Evolutionary conservation across 2,797 vertebrate genomes (phyloP).

Genomic region (Tenualosa ilisha): DNA sequence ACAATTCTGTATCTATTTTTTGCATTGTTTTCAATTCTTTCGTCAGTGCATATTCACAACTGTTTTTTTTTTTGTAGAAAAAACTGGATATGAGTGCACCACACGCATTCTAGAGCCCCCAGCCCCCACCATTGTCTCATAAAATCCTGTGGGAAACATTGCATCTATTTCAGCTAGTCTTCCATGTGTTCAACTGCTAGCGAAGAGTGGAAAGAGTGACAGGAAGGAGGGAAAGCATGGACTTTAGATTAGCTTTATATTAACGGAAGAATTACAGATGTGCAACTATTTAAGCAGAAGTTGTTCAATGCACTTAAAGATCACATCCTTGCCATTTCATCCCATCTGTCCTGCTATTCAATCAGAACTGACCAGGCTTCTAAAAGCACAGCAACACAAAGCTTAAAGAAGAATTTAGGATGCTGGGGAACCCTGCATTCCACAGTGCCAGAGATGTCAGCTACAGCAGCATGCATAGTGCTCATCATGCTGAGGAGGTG

Average conservation of each 20-base stretch:
- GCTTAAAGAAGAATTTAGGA: background rate
- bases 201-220: no score
- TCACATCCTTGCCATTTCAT: background rate
- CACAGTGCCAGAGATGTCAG: constrained; percentile 2
- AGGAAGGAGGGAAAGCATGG: no score
- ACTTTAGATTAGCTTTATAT: background rate
- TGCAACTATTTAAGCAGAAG: background rate
- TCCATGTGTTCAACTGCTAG: no score
- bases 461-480: background rate
- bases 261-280: background rate
- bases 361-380: background rate
- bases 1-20: no score
- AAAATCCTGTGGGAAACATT: no score
- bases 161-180: no score
- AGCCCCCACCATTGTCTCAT: no score
- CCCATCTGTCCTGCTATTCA: background rate
- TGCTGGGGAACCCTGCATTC: background rate
- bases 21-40: no score
- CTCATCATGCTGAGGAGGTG: background rate
- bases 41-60: no score
- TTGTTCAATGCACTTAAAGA: background rate
- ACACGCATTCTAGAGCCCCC: no score
- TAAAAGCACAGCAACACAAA: background rate
- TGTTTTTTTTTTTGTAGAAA: no score
- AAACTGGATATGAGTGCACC: no score